Percentiles rank a stretch among this genome's conserved stretches.
Conservation (phyloP, 1,140 invertebrate genomes). For the Callitettix versicolor region DNA sequence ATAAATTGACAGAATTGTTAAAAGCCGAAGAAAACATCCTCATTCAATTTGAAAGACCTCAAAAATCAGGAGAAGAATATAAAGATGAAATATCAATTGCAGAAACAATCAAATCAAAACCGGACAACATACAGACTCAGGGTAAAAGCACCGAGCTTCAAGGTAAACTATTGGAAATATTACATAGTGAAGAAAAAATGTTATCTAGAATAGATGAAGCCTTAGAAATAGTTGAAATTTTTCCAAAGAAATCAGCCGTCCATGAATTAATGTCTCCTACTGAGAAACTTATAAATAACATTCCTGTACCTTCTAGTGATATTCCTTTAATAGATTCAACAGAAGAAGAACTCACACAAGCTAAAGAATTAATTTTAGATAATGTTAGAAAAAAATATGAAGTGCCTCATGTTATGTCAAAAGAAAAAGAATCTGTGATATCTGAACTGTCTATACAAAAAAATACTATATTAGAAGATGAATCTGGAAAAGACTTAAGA, state of each 20-base stretch:
- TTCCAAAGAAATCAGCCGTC: no score
- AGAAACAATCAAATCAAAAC: constrained; percentile 28
- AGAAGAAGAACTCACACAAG: constrained; percentile 12
- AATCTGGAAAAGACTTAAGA: no score
- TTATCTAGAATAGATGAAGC: constrained; percentile 22
- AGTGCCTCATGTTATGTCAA: neutral
- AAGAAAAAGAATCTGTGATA: no score
- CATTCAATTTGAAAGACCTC: constrained; percentile 14
- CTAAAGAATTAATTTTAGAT: constrained; percentile 10
- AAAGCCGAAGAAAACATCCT: constrained; percentile 25
- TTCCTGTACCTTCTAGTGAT: constrained; percentile 1
- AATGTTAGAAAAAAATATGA: constrained; percentile 8
- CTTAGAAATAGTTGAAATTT: constrained; percentile 4
- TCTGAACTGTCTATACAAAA: no score
- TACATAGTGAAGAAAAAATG: constrained; percentile 24
- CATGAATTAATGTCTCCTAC: neutral
- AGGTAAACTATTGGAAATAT: constrained; percentile 17
- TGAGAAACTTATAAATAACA: constrained; percentile 1
- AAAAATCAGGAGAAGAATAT: constrained; percentile 31
- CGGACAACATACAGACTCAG: constrained; percentile 38
- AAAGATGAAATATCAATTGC: constrained; percentile 27
- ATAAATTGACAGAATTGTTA: constrained; percentile 25
- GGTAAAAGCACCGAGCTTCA: constrained; percentile 14
- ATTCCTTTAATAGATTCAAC: neutral
- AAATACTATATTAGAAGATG: no score